These are phyloP conservation scores for Willisornis vidua DNA, from an alignment of 2,113 vertebrate species.

Conservation along the genomic window DNA sequence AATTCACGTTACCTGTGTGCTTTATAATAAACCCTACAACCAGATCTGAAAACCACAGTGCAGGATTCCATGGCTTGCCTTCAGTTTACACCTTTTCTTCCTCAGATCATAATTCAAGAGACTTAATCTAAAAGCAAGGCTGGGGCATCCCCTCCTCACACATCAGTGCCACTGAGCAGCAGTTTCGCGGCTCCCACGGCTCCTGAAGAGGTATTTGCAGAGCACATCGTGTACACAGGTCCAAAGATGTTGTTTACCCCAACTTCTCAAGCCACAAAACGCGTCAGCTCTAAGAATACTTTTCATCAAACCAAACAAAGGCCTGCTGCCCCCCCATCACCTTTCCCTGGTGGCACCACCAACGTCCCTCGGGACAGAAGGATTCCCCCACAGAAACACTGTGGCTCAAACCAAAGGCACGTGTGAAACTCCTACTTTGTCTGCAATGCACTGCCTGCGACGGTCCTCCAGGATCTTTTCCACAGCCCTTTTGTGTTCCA, in stretches of 20 bases:
- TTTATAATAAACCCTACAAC: not conserved
- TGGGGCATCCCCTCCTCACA: not conserved
- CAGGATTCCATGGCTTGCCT: not conserved
- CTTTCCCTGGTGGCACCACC: not conserved
- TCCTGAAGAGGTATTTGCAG: not conserved
- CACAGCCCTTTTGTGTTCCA: constrained; percentile 86
- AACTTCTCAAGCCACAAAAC: not conserved
- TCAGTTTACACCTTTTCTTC: not conserved
- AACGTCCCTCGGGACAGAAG: not conserved
- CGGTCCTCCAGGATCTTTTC: constrained; percentile 86
- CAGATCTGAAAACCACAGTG: not conserved
- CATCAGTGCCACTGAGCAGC: not conserved
- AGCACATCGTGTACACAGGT: not conserved
- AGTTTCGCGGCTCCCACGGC: rapidly evolving
- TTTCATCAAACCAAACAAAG: not conserved
- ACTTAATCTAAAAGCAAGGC: not conserved
- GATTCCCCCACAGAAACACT: not conserved
- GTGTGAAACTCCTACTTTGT: constrained; percentile 77
- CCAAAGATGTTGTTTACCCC: not conserved
- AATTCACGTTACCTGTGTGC: not conserved
- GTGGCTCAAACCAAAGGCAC: not conserved
- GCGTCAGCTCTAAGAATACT: not conserved
- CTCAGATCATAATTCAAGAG: not conserved
- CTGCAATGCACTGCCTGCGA: constrained; percentile 76
- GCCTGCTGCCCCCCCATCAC: not conserved